phyloP scores from a whole-genome alignment of 2,113 vertebrate species.

The Clarias batrachus region DNA sequence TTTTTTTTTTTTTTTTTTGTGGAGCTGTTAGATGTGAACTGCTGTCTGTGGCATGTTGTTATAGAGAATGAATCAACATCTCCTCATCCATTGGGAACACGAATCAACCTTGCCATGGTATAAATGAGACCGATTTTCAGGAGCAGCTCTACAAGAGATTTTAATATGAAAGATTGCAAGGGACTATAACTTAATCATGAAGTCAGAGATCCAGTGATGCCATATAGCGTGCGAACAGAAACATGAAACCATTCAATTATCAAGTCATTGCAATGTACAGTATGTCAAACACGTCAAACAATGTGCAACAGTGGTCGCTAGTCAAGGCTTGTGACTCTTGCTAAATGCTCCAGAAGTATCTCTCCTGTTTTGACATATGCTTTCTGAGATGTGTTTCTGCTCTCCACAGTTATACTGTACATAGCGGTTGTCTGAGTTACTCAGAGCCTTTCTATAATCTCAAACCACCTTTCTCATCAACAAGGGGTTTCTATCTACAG shows the following conservation, averaged over 20 bases:
- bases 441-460: too few relatives aligned
- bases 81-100: neutral
- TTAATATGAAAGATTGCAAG: neutral
- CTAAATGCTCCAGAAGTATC: neutral
- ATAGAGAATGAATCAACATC: neutral
- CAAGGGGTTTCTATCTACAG: too few relatives aligned
- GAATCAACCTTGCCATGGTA: neutral
- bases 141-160: neutral
- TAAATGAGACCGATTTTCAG: neutral
- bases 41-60: neutral
- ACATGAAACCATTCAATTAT: neutral
- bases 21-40: neutral
- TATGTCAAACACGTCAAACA: neutral
- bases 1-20: too few relatives aligned
- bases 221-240: neutral
- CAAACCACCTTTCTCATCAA: too few relatives aligned
- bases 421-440: too few relatives aligned
- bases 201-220: neutral
- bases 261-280: neutral
- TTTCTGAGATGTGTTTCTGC: too few relatives aligned
- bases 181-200: neutral
- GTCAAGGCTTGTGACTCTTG: neutral
- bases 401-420: too few relatives aligned
- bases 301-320: neutral
- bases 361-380: too few relatives aligned